Conservation (phyloP, 2,888 invertebrate genomes). For the Boloria selene region DNA sequence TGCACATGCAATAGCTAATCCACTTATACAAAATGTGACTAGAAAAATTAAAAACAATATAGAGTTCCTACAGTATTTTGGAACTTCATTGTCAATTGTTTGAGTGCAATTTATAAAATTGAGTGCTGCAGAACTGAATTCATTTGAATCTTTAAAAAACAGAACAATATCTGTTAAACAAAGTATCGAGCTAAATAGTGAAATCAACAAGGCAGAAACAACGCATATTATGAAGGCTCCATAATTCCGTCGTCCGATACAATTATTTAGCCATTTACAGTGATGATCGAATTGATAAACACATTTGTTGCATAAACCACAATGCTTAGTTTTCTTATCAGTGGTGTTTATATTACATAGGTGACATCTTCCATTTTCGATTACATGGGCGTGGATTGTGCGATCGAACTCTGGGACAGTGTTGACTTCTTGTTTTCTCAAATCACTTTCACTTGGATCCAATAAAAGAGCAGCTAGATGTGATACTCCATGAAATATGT, state of each 20-base stretch:
- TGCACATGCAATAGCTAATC: constrained; percentile 89
- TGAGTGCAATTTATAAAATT: constrained; percentile 62
- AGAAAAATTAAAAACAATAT: constrained; percentile 66
- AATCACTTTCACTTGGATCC: constrained; percentile 93
- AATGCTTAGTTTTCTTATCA: constrained; percentile 93
- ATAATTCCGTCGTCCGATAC: constrained; percentile 96
- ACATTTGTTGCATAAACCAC: constrained; percentile 98
- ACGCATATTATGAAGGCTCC: constrained; percentile 91
- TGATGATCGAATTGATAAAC: constrained; percentile 97
- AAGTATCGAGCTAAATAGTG: constrained; percentile 86
- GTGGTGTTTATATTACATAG: constrained; percentile 92
- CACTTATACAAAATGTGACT: constrained; percentile 84
- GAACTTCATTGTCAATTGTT: constrained; percentile 41
- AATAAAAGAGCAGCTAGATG: constrained; percentile 90
- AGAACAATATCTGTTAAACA: constrained; percentile 87
- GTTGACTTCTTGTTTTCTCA: constrained; percentile 84
- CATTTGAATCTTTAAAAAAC: constrained; percentile 83
- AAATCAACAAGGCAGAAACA: constrained; percentile 88
- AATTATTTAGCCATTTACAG: constrained; percentile 99
- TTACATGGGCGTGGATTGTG: constrained; percentile 93
- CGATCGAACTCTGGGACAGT: constrained; percentile 94
- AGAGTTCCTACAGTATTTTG: constrained; percentile 61
- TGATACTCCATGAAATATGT: constrained; percentile 87
- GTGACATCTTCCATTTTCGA: constrained; percentile 96
- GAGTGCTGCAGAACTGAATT: constrained; percentile 82